These are phyloP conservation scores for Manacus vitellinus DNA, from an alignment of 2,113 vertebrate species.

Conservation along the genomic window DNA sequence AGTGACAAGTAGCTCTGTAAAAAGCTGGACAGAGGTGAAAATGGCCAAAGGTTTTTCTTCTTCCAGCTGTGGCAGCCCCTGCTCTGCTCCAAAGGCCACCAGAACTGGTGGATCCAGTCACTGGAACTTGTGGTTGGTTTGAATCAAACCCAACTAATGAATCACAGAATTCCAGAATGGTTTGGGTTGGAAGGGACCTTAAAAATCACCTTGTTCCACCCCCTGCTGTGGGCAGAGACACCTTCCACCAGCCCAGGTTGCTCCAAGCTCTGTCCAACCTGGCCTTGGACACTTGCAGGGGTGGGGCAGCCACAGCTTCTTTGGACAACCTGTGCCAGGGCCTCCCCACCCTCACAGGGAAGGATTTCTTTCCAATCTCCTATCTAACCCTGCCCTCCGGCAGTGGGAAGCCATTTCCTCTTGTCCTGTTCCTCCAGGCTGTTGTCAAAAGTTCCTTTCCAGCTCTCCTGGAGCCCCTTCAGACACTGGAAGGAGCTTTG, in stretches of 20 bases:
- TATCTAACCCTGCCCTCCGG: background rate
- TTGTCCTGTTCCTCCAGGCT: background rate
- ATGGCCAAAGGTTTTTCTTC: background rate
- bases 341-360: fast-evolving
- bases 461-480: background rate
- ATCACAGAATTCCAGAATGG: background rate
- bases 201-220: fast-evolving
- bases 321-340: background rate
- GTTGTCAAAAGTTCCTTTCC: background rate
- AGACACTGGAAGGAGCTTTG: background rate
- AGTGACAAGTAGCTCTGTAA: background rate
- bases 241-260: background rate
- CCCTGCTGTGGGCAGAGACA: background rate
- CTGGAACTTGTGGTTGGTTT: background rate
- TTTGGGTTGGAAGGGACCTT: background rate
- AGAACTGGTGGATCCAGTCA: background rate
- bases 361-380: background rate
- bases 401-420: background rate
- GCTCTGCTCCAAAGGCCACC: background rate
- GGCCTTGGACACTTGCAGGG: background rate
- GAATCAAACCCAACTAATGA: background rate
- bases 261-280: background rate
- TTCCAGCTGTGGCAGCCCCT: background rate
- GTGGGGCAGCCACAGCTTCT: background rate
- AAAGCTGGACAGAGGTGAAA: background rate